Evolutionary conservation across 2,797 vertebrate species (phyloP), one percentile per base, ranked within the genome.

Genomic region (Meda fulgida): DNA sequence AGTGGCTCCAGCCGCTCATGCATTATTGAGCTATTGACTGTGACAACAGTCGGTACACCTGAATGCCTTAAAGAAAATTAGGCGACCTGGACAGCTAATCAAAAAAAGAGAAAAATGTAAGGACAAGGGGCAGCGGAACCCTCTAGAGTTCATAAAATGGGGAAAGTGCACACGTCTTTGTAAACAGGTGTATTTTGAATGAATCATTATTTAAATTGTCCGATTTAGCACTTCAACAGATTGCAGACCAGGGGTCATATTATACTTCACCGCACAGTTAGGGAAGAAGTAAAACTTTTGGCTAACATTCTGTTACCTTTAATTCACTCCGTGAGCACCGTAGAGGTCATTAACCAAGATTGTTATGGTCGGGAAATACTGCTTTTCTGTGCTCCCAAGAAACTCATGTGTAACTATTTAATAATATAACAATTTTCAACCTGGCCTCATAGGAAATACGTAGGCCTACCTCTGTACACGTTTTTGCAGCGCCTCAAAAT

Each of bases 21-120:
- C 82, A 89, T 91, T 87, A 91, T 90, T 87, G 77, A 87, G 78
- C 51, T 76, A 58, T 7, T n/a, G n/a, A 71, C 71, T 80, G 55
- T 84, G 82, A 86, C 77, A 73, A 60, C 36, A 43, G 55, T 53
- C 75, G 60, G 84, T 78, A 72, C 82, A 78, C 63, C 55, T 43
- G 67, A 84, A 86, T 81, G 86, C 78, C 77, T 86, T 81, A 78
- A 85, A 82, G 76, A 87, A 71, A 86, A 87, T 88, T 84, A 85
- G 82, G 82, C 73, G 78, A 89, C 86, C 87, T 82, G 85, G 86
- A 88, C 67, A 70, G 87, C 58, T 75, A 78, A 86, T 90, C 79
- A 89, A 85, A 89, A 53, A 53, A 53, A 53, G 6, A 72, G 60
- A 31, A 55, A 72, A 87, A 46, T 78, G 38, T 58, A 80, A 81